These are phyloP conservation scores for Actinemys pallida DNA, from an alignment of 2,113 vertebrate species.

Conservation along the genomic window DNA sequence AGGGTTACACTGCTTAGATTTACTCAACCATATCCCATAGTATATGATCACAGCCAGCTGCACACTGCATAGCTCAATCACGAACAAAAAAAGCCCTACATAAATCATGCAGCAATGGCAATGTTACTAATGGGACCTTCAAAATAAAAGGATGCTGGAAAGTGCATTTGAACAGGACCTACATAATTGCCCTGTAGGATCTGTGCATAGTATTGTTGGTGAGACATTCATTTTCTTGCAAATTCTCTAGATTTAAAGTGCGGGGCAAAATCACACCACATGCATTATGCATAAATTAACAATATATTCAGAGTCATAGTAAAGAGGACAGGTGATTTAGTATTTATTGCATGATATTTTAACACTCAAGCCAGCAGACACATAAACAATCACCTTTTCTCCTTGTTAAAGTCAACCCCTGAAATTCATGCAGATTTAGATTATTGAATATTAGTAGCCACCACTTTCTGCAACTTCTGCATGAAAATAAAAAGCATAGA, in stretches of 20 bases:
- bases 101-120: constrained; percentile 55
- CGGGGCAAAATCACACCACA: background rate
- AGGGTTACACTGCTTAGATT: constrained; percentile 34
- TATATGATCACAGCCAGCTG: constrained; percentile 5
- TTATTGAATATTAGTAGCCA: background rate
- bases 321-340: background rate
- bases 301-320: background rate
- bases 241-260: background rate
- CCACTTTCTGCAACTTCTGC: background rate
- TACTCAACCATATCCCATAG: constrained; percentile 1
- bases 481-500: background rate
- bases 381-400: background rate
- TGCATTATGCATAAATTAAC: background rate
- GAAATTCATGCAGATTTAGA: background rate
- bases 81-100: constrained; percentile 21
- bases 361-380: background rate
- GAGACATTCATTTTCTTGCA: background rate
- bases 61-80: constrained; percentile 14
- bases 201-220: constrained; percentile 12
- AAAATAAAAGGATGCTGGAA: constrained; percentile 36
- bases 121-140: constrained; percentile 48
- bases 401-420: background rate
- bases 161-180: constrained; percentile 25
- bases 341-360: background rate
- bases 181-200: constrained; percentile 14